These are phyloP conservation scores for Myrmecobius fasciatus DNA, from an alignment of 2,113 vertebrate species.

Conservation along the genomic window DNA sequence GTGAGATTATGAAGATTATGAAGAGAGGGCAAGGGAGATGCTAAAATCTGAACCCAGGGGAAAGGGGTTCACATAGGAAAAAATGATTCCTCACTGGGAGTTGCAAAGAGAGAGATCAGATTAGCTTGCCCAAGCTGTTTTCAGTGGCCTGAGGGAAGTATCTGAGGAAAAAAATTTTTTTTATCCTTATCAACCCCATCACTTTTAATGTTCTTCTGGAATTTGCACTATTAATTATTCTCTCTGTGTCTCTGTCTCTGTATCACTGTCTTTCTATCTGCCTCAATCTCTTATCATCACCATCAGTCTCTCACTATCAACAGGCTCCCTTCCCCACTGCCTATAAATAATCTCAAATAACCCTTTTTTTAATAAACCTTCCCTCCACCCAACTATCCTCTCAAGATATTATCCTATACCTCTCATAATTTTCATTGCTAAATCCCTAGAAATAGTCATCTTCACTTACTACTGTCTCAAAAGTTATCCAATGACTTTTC, in stretches of 20 bases:
- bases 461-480: background rate
- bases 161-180: background rate
- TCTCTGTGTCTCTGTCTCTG: background rate
- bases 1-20: background rate
- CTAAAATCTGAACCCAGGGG: background rate
- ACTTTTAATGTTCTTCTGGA: background rate
- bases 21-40: background rate
- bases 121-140: background rate
- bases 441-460: background rate
- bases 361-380: background rate
- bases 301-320: background rate
- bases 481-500: background rate
- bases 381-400: background rate
- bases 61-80: background rate
- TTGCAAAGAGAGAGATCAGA: background rate
- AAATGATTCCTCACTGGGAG: background rate
- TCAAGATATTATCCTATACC: background rate
- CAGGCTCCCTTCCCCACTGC: background rate
- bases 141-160: background rate
- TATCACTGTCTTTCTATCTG: background rate
- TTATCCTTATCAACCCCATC: background rate
- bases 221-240: background rate
- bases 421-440: background rate
- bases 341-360: slow-evolving; percentile 2
- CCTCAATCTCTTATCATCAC: background rate